A percentile compares a stretch with the other conserved stretches of the same genome.
Evolutionary conservation across 2,113 vertebrate species (phyloP).

Genomic region (Willisornis vidua): DNA sequence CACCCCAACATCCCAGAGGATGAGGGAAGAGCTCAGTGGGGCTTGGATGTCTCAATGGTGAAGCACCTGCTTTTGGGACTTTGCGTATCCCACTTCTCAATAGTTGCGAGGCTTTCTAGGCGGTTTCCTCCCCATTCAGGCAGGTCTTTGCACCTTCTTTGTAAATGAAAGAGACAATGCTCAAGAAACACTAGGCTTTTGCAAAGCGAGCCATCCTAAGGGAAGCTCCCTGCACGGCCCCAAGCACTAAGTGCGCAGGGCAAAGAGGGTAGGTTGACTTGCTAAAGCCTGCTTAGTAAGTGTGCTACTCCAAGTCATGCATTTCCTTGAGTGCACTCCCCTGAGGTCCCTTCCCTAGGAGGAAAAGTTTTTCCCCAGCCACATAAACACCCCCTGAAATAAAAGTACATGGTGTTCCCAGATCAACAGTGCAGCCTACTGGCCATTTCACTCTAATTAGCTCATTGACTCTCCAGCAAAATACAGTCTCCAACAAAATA

Average conservation of each 20-base stretch:
- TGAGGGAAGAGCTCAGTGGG: background rate
- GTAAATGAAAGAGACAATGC: background rate
- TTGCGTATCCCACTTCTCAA: background rate
- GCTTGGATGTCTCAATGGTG: background rate
- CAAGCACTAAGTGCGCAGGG: background rate
- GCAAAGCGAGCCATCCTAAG: background rate
- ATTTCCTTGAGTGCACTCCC: background rate
- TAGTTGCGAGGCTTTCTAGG: background rate
- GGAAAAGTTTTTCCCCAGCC: background rate
- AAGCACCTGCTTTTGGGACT: background rate
- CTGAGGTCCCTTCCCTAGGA: background rate
- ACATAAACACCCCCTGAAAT: background rate
- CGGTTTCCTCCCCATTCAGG: background rate
- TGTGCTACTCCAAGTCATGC: background rate
- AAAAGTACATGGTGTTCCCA: background rate
- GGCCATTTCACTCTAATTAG: background rate
- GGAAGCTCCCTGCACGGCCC: background rate
- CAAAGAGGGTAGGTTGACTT: background rate
- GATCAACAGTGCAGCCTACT: conserved; percentile 51
- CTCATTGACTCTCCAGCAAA: background rate
- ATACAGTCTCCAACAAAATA: background rate
- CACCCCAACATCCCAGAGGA: background rate
- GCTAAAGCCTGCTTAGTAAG: background rate
- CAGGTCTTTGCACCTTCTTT: background rate
- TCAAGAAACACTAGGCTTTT: background rate